Base-by-base conservation (phyloP, 2,888 invertebrate species). In the Artemia sinica region DNA sequence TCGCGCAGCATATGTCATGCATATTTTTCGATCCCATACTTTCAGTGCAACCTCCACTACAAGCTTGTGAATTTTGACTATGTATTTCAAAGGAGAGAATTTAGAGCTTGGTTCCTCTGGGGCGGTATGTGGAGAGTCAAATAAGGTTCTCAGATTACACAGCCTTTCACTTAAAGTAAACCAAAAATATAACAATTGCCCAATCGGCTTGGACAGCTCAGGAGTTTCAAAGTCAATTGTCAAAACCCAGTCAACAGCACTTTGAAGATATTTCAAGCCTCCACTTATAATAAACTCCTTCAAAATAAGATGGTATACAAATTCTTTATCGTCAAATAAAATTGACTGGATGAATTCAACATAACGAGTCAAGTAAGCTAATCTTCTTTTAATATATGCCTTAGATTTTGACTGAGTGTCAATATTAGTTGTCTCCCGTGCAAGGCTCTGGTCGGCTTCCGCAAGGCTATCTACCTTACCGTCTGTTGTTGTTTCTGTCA, bases 181-280 rank as follows among this genome's bases (percentile, higher is more conserved):
- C 89, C 89, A 90, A 0, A 88, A 86, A 76, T 90, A 89, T 13
- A 90, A 77, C 74, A 89, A 89, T 77, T 90, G 89, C 0, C 87
- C 86, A 1, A 87, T 86, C 12, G 86, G 87, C 74, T 87, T 87
- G 48, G 87, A 86, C 67, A 86, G 78, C 14, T 66, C 41, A 5
- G 13, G 6, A 66, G 13, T 66, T 66, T 18, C 14, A 14, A 28
- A 80, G 8, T 81, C 82, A n/a, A 81, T 80, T 10, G 82, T 83
- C 4, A 85, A 73, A 0, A 84, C 85, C 85, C 85, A 68, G 28
- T 71, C 49, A 49, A 70, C 67, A n/a, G 66, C 66, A 76, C 76
- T 76, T 73, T 81, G 89, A 73, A 88, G 85, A 1, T 86, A 86
- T 72, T 84, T 82, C 70, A 86, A 83, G 0, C 88, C 89, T 13